phyloP scores from a whole-genome alignment of 2,113 vertebrate species.

The Bubo bubo region DNA sequence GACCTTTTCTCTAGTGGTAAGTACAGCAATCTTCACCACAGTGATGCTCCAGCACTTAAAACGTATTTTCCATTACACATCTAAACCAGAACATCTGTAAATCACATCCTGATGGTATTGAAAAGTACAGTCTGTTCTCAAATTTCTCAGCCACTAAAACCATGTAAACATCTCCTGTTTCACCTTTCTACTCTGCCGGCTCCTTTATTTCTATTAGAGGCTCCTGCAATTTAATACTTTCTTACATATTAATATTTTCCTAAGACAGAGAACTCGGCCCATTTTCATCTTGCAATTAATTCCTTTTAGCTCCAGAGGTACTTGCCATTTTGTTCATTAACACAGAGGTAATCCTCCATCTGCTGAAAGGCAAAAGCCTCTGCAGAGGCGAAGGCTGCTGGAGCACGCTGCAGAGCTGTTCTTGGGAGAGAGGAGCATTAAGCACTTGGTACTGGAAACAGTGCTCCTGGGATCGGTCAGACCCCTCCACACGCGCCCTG shows the following conservation, averaged over 20 bases:
- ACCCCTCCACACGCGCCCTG: rapidly evolving
- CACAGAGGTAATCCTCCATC: neutral
- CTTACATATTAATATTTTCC: neutral
- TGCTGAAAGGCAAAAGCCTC: neutral
- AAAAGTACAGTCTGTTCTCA: neutral
- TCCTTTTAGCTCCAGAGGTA: neutral
- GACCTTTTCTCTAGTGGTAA: neutral
- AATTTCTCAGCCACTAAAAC: neutral
- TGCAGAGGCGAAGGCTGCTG: neutral
- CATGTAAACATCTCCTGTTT: neutral
- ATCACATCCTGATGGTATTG: neutral
- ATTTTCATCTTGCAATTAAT: neutral
- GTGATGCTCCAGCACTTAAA: neutral
- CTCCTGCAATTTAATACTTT: neutral
- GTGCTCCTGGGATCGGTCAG: rapidly evolving
- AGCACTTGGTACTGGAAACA: rapidly evolving
- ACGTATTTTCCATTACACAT: neutral
- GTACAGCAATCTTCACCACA: neutral
- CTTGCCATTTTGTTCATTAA: neutral
- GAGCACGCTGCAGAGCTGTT: neutral
- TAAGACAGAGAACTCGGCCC: neutral
- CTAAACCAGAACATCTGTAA: neutral
- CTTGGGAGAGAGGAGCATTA: rapidly evolving
- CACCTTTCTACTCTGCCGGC: neutral
- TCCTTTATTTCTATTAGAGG: neutral